Base-by-base conservation (phyloP, 2,888 invertebrate genomes). In the Limenitis camilla region DNA sequence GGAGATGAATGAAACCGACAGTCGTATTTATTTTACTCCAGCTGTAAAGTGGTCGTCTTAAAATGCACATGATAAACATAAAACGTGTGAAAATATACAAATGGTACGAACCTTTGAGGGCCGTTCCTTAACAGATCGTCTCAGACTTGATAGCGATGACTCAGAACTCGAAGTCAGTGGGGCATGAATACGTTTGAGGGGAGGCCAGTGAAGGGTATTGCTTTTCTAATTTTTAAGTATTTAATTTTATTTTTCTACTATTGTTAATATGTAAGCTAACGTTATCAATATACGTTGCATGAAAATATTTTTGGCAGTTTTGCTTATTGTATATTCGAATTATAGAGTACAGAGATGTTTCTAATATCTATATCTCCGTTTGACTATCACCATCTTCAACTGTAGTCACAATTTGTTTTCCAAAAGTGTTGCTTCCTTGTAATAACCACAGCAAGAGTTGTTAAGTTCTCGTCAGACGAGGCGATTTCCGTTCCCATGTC, bases 401-500 rank as follows among this genome's bases (percentile, higher is more conserved):
- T 1, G 19, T 19, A 19, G 3, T 2, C 19, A 19, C 19, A 19
- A 19, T 19, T 19, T 19, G 3, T 19, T 19, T 19, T 19, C 6
- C 7, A 5, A 28, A 11, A 45, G 10, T 43, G 36, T 45, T 5
- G 43, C 33, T 48, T 43, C 43, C 36, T 11, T 33, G 29, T 10
- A 8, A 28, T 36, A 41, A 52, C 36, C 28, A 42, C 51, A 51
- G 48, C 36, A 49, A 43, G 50, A 47, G 52, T 29, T 58, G 48
- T 56, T 49, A 49, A 55, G 55, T 53, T 56, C 54, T 53, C 43
- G 52, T 53, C 61, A 60, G 61, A 55, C 58, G 52, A 59, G 69
- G 64, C 62, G 72, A 67, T 74, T 81, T 81, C 82, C 79, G 78
- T 81, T 80, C 82, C 75, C 83, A 80, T 69, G 77, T 66, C 65